Percentiles rank a stretch among this genome's conserved stretches.
Conservation (phyloP, 1,140 invertebrate species). For the Drosophila ficusphila region DNA sequence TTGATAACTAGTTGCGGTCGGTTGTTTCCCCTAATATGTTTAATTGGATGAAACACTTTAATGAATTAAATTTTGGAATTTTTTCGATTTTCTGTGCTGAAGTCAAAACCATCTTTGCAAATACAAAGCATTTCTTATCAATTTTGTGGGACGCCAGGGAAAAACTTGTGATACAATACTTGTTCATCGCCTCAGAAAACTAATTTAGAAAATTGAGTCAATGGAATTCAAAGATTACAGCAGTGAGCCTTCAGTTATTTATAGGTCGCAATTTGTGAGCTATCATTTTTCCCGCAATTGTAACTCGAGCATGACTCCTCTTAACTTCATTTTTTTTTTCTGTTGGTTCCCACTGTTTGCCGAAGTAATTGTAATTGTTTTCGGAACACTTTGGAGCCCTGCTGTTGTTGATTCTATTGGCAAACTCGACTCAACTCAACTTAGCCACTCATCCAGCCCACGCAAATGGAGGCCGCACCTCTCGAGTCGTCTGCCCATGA, state of each 20-base stretch:
- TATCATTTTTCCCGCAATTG: constrained; percentile 21
- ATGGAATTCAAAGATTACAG: not conserved
- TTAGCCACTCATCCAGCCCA: constrained; percentile 37
- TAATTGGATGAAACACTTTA: not conserved
- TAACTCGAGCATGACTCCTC: constrained; percentile 24
- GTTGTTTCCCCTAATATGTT: not conserved
- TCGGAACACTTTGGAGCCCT: constrained; percentile 38
- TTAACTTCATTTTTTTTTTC: not conserved
- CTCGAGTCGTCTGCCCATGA: constrained; percentile 37
- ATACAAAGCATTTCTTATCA: not conserved
- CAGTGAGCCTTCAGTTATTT: not conserved
- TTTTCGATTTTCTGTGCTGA: too few relatives aligned
- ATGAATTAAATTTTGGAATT: too few relatives aligned
- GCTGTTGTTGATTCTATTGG: constrained; percentile 68
- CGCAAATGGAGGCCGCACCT: constrained; percentile 33
- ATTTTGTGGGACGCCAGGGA: not conserved
- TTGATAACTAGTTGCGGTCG: not conserved
- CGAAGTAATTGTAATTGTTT: constrained; percentile 66
- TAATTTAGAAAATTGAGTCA: not conserved
- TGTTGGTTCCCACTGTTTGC: constrained; percentile 48
- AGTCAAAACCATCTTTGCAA: too few relatives aligned
- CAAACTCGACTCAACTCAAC: constrained; percentile 39
- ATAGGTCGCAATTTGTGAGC: constrained; percentile 1
- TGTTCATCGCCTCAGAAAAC: not conserved
- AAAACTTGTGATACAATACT: not conserved